A percentile compares a stretch with the other conserved stretches of the same genome.
Evolutionary conservation across 2,888 invertebrate species (phyloP).

Genomic region (Aproaerema taeniolella): DNA sequence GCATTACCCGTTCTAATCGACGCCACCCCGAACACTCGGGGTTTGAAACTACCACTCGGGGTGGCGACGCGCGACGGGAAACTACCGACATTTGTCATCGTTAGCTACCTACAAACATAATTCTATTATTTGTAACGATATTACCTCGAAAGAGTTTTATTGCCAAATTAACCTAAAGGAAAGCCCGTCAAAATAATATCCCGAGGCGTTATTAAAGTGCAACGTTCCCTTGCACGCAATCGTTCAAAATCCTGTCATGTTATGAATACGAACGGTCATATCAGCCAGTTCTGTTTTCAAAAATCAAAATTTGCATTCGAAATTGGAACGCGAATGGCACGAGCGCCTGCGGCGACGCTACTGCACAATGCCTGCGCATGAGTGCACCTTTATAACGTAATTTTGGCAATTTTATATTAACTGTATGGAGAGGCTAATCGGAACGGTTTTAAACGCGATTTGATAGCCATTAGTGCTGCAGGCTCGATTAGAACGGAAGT

Average conservation of each 20-base stretch:
- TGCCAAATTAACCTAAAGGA: slow-evolving; percentile 19
- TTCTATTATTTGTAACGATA: slow-evolving; percentile 10
- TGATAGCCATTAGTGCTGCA: slow-evolving; percentile 20
- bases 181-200: slow-evolving; percentile 34
- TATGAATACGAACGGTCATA: slow-evolving; percentile 35
- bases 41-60: slow-evolving; percentile 4
- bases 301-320: slow-evolving; percentile 63
- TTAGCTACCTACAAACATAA: slow-evolving; percentile 12
- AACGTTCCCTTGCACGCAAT: slow-evolving; percentile 48
- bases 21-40: slow-evolving; percentile 15
- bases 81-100: slow-evolving; percentile 12
- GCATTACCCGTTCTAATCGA: slow-evolving; percentile 24
- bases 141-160: background rate
- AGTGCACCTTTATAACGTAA: slow-evolving; percentile 29
- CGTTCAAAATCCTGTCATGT: slow-evolving; percentile 45
- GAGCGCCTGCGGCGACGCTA: slow-evolving; percentile 66
- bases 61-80: slow-evolving; percentile 12
- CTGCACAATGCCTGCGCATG: slow-evolving; percentile 39
- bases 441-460: slow-evolving; percentile 22
- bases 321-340: slow-evolving; percentile 69
- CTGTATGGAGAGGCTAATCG: slow-evolving; percentile 31
- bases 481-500: slow-evolving; percentile 40
- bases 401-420: slow-evolving; percentile 43
- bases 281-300: slow-evolving; percentile 37
- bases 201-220: slow-evolving; percentile 39